A percentile compares a stretch with the other conserved stretches of the same genome.
These are phyloP conservation scores for Zaprionus obscuricornis DNA, from an alignment of 2,888 invertebrate genomes.

Conservation along the genomic window DNA sequence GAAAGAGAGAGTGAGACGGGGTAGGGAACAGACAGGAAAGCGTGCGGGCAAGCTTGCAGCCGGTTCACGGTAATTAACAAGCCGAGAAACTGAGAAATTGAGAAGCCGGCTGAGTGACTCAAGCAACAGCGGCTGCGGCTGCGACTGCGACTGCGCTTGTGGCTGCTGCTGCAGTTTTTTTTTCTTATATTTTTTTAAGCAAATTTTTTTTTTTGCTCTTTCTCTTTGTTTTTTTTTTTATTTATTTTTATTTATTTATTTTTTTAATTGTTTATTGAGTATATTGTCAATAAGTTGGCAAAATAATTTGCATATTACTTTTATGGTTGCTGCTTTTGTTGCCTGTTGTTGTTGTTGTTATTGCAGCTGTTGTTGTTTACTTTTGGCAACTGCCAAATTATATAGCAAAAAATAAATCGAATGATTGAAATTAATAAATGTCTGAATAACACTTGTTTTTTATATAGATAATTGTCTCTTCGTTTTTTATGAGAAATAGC, in stretches of 20 bases:
- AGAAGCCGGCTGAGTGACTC: constrained; percentile 42
- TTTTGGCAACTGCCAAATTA: constrained; percentile 54
- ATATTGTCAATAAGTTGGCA: constrained; percentile 45
- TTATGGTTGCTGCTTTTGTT: constrained; percentile 3
- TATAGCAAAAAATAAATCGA: constrained; percentile 38
- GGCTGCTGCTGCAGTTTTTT: constrained; percentile 26
- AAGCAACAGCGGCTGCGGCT: constrained; percentile 4
- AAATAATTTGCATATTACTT: constrained; percentile 50
- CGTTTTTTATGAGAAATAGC: constrained; percentile 9
- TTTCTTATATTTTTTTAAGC: not conserved
- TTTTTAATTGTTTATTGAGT: constrained; percentile 32
- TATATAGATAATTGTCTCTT: constrained; percentile 3
- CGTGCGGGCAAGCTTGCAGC: not conserved
- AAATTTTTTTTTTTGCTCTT: not conserved
- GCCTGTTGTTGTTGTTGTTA: constrained; percentile 26
- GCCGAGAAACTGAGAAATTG: constrained; percentile 24
- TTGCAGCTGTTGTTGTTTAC: constrained; percentile 50
- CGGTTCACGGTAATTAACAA: constrained; percentile 37
- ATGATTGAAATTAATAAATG: constrained; percentile 8
- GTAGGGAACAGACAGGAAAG: too few relatives aligned
- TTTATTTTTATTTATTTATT: constrained; percentile 13
- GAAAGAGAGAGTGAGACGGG: too few relatives aligned
- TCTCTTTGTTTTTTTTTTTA: constrained; percentile 8
- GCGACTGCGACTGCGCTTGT: too few relatives aligned
- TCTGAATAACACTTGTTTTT: constrained; percentile 12